phyloP scores from a whole-genome alignment of 2,113 vertebrate genomes.

The Colaptes auratus region DNA sequence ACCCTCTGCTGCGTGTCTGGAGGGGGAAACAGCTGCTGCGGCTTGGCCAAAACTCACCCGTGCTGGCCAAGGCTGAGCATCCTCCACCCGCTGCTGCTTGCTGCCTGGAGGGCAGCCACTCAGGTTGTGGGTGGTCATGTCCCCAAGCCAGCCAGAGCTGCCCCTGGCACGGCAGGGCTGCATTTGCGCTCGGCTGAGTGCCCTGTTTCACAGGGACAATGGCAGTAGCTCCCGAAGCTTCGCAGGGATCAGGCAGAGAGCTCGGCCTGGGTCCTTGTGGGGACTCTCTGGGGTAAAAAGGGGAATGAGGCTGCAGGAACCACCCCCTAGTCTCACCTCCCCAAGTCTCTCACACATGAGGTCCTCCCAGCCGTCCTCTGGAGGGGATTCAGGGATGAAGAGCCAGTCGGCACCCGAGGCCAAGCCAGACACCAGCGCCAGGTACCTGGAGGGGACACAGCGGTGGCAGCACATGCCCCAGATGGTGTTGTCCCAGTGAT shows the following conservation, averaged over 20 bases:
- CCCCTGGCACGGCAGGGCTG: neutral
- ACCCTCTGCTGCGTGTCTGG: constrained; percentile 89
- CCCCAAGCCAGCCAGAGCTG: neutral
- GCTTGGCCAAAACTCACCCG: neutral
- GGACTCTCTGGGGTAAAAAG: fast-evolving
- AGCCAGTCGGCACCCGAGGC: constrained; percentile 95
- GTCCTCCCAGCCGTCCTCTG: constrained; percentile 90
- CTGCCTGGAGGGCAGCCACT: neutral
- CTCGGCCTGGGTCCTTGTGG: fast-evolving
- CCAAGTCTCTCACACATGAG: constrained; percentile 88
- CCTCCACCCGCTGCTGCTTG: neutral
- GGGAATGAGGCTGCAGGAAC: fast-evolving
- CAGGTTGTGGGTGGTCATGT: neutral
- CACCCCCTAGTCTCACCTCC: constrained; percentile 68
- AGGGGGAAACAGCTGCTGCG: fast-evolving
- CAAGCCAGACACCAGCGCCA: constrained; percentile 90
- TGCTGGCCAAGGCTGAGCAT: fast-evolving
- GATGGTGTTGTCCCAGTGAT: fast-evolving
- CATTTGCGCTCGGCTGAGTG: neutral
- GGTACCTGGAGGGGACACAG: constrained; percentile 67
- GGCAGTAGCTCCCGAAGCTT: constrained; percentile 6
- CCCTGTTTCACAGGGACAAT: constrained; percentile 24
- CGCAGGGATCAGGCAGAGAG: neutral
- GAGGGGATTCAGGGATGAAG: constrained; percentile 92
- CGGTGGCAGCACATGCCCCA: fast-evolving